A percentile compares a stretch with the other conserved stretches of the same genome.
Evolutionary conservation across 2,113 vertebrate species (phyloP).

Genomic region (Malaclemys terrapin): DNA sequence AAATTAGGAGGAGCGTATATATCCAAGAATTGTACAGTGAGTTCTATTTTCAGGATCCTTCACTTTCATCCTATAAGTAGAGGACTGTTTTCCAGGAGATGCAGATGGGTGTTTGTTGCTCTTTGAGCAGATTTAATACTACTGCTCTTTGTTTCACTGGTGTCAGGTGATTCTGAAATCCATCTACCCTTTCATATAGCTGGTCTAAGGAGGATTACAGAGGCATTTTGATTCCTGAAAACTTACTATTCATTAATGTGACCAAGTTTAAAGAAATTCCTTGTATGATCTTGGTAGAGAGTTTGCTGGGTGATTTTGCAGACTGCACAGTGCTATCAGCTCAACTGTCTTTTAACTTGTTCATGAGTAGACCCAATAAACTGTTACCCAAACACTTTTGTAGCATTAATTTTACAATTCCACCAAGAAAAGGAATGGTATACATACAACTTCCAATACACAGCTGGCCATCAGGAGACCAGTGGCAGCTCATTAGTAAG

Average conservation of each 20-base stretch:
- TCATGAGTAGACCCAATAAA: neutral
- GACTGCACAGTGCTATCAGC: fast-evolving
- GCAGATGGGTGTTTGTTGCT: neutral
- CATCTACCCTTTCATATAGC: neutral
- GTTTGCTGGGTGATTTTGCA: fast-evolving
- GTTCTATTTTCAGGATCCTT: neutral
- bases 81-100: neutral
- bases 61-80: neutral
- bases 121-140: neutral
- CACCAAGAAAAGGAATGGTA: neutral
- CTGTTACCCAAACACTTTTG: neutral
- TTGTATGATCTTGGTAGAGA: neutral
- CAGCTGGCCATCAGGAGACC: neutral
- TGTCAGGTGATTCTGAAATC: neutral
- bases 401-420: neutral
- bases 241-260: neutral
- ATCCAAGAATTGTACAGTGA: neutral
- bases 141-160: neutral
- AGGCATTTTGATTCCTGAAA: neutral
- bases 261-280: neutral
- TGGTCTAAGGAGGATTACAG: neutral
- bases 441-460: neutral
- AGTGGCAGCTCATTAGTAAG: fast-evolving
- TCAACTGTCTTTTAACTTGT: neutral
- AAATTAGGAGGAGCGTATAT: neutral